Evolutionary conservation across 2,113 vertebrate genomes (phyloP), one percentile per base, ranked within the genome.

Genomic region (Ceyx cyanopectus): DNA sequence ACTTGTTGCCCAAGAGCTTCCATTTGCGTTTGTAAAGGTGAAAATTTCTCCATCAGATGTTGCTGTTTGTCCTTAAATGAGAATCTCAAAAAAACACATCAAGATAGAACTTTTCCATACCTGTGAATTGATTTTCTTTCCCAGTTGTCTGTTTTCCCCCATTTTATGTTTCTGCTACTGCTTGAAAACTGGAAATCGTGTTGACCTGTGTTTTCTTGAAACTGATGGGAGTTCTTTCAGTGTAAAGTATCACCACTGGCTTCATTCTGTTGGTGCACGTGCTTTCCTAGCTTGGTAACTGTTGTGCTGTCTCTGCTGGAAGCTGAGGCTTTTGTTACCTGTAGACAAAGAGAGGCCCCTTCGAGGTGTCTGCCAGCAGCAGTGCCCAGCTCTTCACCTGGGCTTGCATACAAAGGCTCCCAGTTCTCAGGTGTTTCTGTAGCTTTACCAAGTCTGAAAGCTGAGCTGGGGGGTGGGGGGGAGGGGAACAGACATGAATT

Each of bases 381-480:
- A 10, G 61, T 51, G 61, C 73, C 87, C 61, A 53, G 93, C 77
- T 93, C 70, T 40, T 88, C 77, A 93, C 90, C 92, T 69, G 92
- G 95, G 53, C 70, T 23, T 8, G 10, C 14, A 20, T 48, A 98
- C 97, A 97, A 97, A 96, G 85, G 87, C n/a, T 24, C 94, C 88
- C 96, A 97, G 96, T 97, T 57, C 86, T 72, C 46, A 5, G 66
- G 34, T 63, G 85, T 91, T 92, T 94, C 43, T 70, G 41, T 48
- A 48, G 51, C 73, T 92, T 80, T 77, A 56, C 85, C 58, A 46
- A 95, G 83, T 50, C 82, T 90, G 95, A 95, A 96, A 97, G 86
- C 65, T 32, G 93, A 97, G 91, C 96, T 66, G 73, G 66, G 85
- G 85, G 74, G 66, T 37, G 37, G 37, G 37, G 9, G 37, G 37